phyloP scores from a whole-genome alignment of 2,113 vertebrate genomes.

The Pygoscelis antarcticus region DNA sequence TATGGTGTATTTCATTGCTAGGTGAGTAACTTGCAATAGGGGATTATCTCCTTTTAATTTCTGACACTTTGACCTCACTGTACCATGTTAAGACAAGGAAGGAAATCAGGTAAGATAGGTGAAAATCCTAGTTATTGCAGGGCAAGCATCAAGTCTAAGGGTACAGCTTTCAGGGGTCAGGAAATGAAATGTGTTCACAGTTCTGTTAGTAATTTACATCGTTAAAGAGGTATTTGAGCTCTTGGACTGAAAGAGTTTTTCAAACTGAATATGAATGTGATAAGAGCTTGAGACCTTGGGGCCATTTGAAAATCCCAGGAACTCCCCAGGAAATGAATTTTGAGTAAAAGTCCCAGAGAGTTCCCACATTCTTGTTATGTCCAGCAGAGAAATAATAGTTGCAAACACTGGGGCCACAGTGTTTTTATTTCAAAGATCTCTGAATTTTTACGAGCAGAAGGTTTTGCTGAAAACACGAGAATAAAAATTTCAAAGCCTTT shows the following conservation, averaged over 20 bases:
- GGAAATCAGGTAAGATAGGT: not conserved
- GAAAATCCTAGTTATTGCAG: not conserved
- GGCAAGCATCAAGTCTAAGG: not conserved
- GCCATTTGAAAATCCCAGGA: not conserved
- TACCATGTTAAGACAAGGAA: not conserved
- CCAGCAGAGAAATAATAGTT: not conserved
- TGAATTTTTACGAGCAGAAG: not conserved
- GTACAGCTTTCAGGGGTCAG: not conserved
- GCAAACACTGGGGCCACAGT: not conserved
- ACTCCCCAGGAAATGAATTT: not conserved
- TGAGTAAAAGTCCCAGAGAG: not conserved
- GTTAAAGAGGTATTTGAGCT: not conserved
- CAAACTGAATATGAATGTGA: not conserved
- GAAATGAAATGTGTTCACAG: not conserved
- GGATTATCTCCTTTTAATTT: not conserved
- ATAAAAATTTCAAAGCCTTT: not conserved
- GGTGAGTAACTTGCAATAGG: not conserved
- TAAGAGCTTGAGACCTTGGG: not conserved
- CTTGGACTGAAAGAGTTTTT: not conserved
- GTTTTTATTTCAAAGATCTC: not conserved
- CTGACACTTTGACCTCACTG: not conserved
- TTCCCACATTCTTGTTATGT: not conserved
- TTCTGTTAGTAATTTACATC: not conserved
- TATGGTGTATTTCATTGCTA: not conserved
- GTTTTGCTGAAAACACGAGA: not conserved